Evolutionary conservation across 2,113 vertebrate genomes (phyloP).

Genomic region (Colaptes auratus): DNA sequence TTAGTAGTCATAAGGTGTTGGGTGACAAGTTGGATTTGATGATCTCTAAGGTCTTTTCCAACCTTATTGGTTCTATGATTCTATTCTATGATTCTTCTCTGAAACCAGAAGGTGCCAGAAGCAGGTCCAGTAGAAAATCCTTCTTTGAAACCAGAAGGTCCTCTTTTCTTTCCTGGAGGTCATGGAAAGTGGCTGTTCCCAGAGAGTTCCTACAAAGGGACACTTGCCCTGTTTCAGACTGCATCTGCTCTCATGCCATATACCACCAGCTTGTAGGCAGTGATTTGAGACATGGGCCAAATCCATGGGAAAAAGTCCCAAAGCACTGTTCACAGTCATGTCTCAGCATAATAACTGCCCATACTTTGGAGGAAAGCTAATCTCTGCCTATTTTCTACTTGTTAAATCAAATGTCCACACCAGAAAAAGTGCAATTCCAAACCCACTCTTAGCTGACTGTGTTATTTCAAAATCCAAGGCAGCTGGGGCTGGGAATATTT

Average conservation of each 20-base stretch:
- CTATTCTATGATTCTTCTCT: not conserved
- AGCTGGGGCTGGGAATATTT: not conserved
- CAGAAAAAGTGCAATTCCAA: not conserved
- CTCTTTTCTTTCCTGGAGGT: not conserved
- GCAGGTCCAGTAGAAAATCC: not conserved
- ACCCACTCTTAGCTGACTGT: not conserved
- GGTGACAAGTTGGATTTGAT: too few relatives aligned
- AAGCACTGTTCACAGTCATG: not conserved
- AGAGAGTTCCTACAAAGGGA: not conserved
- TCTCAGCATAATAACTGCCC: not conserved
- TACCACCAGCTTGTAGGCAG: accelerated
- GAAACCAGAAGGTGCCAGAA: not conserved
- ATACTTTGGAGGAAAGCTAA: not conserved
- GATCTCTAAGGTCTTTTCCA: too few relatives aligned
- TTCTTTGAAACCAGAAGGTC: not conserved
- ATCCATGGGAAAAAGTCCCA: not conserved
- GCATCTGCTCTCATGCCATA: not conserved
- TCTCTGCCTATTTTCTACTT: not conserved
- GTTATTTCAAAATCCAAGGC: not conserved
- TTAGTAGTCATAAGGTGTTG: too few relatives aligned
- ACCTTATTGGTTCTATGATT: too few relatives aligned
- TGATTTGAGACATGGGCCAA: not conserved
- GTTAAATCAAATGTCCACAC: not conserved
- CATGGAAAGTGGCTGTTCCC: not conserved
- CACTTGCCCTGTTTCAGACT: not conserved